Conservation (phyloP, 2,113 vertebrate genomes). For the Hippopotamus amphibius region DNA sequence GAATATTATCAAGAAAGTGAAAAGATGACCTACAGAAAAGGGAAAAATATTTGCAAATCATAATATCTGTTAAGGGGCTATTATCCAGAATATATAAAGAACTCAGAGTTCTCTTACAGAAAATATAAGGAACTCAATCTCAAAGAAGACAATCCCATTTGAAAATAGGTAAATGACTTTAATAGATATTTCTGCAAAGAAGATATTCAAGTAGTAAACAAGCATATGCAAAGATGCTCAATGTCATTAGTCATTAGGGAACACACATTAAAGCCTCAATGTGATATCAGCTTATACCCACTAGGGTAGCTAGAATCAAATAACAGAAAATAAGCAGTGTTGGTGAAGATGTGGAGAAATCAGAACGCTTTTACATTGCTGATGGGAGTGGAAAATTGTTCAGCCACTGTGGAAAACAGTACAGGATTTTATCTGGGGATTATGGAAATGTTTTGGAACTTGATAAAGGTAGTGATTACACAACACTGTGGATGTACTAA, state of each 20-base stretch:
- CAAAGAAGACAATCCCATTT: neutral
- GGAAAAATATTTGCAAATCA: constrained; percentile 5
- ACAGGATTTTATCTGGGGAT: neutral
- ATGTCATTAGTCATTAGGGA: neutral
- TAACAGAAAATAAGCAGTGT: neutral
- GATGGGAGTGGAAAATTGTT: neutral
- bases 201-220: constrained; percentile 6
- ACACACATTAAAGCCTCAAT: neutral
- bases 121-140: neutral
- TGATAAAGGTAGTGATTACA: neutral
- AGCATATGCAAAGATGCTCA: neutral
- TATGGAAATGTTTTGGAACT: neutral
- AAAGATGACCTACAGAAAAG: constrained; percentile 22
- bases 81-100: neutral
- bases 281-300: neutral
- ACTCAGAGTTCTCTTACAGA: neutral
- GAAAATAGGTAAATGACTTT: neutral
- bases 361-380: neutral
- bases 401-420: neutral
- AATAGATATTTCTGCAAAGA: neutral
- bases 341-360: neutral
- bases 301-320: constrained; percentile 23
- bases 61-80: neutral
- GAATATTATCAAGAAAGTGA: constrained; percentile 8
- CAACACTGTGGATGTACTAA: constrained; percentile 27